Evolutionary conservation across 2,888 invertebrate species (phyloP).

Genomic region (Pseudococcus jackbeardsleyi): DNA sequence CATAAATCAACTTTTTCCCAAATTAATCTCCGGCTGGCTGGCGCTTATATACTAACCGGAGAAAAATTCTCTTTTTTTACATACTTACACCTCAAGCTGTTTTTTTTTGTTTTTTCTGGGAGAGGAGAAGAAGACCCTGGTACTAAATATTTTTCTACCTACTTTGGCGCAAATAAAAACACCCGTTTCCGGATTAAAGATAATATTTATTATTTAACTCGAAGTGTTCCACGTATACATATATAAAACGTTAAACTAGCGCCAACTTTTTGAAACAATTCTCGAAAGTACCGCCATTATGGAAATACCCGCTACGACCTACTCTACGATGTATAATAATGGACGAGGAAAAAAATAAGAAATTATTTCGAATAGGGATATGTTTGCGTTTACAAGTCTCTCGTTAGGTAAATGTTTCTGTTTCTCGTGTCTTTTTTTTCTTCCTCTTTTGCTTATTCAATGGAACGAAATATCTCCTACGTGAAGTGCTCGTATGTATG

Average conservation of each 20-base stretch:
- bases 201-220: conserved; percentile 23
- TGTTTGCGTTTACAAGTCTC: neutral
- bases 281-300: conserved; percentile 10
- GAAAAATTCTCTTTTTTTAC: neutral
- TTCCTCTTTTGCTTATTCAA: neutral
- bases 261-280: conserved; percentile 10
- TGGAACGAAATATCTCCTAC: too few species aligned
- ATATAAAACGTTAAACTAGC: neutral
- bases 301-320: neutral
- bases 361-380: neutral
- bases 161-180: neutral
- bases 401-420: neutral
- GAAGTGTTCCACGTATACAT: neutral
- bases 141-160: neutral
- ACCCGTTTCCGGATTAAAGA: conserved; percentile 18
- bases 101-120: neutral
- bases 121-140: neutral
- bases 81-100: conserved; percentile 18
- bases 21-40: neutral
- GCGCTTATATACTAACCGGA: neutral
- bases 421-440: neutral
- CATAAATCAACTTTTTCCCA: conserved; percentile 23
- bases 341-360: neutral
- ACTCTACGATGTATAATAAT: neutral
- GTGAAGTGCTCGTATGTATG: too few species aligned